Base-by-base conservation (phyloP, 2,113 vertebrate genomes). In the Onychostruthus taczanowskii region DNA sequence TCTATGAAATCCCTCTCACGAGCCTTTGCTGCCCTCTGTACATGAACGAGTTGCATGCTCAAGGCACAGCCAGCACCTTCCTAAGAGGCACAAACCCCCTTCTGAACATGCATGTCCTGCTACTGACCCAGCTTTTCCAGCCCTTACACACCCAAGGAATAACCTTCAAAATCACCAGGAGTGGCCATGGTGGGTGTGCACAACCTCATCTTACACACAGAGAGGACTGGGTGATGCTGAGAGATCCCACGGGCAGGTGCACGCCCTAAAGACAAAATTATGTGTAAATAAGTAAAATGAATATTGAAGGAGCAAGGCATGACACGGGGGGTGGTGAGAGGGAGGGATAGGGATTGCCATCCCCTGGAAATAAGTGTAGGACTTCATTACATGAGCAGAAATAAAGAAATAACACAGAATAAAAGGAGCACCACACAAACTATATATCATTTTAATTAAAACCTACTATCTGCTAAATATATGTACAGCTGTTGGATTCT, bases 371-470 rank as follows among this genome's bases (percentile, higher is more conserved):
- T 63, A 89, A 84, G 90, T 14, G 53, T 73, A 82, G 37, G 80
- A 75, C 80, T 85, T 92, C 83, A 90, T 94, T 96, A 96, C 4
- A 1, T 28, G 69, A 90, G 68, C 47, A 90, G 90, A 95, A 97
- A 94, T 96, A 90, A 95, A 95, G 80, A 93, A 95, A 90, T 61
- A 95, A 66, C 23, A 62, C 30, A 13, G 73, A 84, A 94, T 78
- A 84, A 92, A 94, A 93, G 53, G 73, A 93, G 80, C 76, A 87
- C 37, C 83, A 43, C 68, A 90, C 76, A 90, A 96, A 92, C 91
- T 80, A 94, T 95, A 90, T 62, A 95, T 89, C 90, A 93, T 93
- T 96, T 95, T 95, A 96, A 95, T 97, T 95, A 96, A 96, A 97
- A 93, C 90, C 91, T 94, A 78, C 95, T 93, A 93, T 94, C 95